These are phyloP conservation scores for Percopsis transmontana DNA, from an alignment of 2,113 vertebrate genomes.

Conservation along the genomic window DNA sequence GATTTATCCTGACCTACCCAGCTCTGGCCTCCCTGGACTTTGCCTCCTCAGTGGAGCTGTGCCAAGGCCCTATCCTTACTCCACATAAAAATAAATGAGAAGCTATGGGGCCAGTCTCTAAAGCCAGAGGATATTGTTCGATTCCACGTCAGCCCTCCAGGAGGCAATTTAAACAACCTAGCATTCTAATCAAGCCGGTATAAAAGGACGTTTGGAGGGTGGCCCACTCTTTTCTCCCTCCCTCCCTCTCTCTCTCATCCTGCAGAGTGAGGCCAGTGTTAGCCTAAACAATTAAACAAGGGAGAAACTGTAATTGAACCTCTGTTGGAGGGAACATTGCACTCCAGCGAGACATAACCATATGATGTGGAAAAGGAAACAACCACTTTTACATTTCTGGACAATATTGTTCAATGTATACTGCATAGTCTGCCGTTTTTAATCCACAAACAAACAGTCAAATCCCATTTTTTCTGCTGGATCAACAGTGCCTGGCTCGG, in stretches of 20 bases:
- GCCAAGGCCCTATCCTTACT: conserved; percentile 64
- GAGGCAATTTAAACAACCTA: conserved; percentile 77
- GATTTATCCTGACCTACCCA: conserved; percentile 69
- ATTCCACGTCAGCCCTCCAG: conserved; percentile 72
- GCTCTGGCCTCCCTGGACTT: conserved; percentile 55
- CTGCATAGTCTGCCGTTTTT: neutral
- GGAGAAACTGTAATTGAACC: conserved; percentile 33
- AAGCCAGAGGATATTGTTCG: conserved; percentile 76
- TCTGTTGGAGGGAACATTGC: conserved; percentile 45
- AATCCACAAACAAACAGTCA: conserved; percentile 10
- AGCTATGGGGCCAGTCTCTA: conserved; percentile 65
- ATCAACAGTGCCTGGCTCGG: neutral
- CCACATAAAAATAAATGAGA: conserved; percentile 80
- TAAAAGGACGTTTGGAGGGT: conserved; percentile 60
- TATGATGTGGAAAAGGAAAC: conserved; percentile 40
- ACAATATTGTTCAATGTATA: neutral
- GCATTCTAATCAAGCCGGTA: conserved; percentile 74
- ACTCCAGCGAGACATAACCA: conserved; percentile 32
- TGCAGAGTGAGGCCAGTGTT: conserved; percentile 46
- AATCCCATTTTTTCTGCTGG: conserved; percentile 6
- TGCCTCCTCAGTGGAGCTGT: conserved; percentile 52
- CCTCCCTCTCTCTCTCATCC: too few relatives aligned
- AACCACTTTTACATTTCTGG: conserved; percentile 12
- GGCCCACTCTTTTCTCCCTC: conserved; percentile 32
- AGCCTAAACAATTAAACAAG: conserved; percentile 44